phyloP scores from a whole-genome alignment of 2,888 invertebrate genomes.

The Trissoscelio sp. region DNA sequence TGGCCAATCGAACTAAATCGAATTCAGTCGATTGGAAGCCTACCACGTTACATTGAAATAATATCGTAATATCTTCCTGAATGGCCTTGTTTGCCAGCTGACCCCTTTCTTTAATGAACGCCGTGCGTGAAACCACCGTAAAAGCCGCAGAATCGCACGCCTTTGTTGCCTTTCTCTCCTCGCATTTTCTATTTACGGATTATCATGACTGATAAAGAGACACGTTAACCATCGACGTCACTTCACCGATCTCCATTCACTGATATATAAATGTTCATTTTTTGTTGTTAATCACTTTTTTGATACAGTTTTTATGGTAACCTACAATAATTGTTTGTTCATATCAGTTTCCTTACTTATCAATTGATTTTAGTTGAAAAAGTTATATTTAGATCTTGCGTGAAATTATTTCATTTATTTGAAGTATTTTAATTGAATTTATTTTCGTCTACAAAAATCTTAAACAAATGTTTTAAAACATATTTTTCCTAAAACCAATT shows the following conservation, averaged over 20 bases:
- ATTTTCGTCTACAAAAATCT: too few relatives aligned
- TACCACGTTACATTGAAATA: conserved; percentile 46
- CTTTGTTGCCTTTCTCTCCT: conserved; percentile 54
- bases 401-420: too few relatives aligned
- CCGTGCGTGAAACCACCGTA: conserved; percentile 64
- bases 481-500: too few relatives aligned
- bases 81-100: conserved; percentile 65
- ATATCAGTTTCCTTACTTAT: too few relatives aligned
- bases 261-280: too few relatives aligned
- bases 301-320: too few relatives aligned
- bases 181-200: conserved; percentile 40
- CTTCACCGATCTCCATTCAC: conserved; percentile 4
- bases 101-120: conserved; percentile 66
- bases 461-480: too few relatives aligned
- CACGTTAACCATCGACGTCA: conserved; percentile 7
- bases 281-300: not conserved
- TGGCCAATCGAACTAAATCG: conserved; percentile 54
- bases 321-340: too few relatives aligned
- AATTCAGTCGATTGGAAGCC: conserved; percentile 49
- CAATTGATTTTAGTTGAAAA: too few relatives aligned
- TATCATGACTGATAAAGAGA: conserved; percentile 25
- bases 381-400: too few relatives aligned
- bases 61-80: conserved; percentile 53
- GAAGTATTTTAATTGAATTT: too few relatives aligned
- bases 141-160: conserved; percentile 48